These are phyloP conservation scores for Stegodyphus mimosarum DNA, from an alignment of 1,140 invertebrate species.

Conservation along the genomic window DNA sequence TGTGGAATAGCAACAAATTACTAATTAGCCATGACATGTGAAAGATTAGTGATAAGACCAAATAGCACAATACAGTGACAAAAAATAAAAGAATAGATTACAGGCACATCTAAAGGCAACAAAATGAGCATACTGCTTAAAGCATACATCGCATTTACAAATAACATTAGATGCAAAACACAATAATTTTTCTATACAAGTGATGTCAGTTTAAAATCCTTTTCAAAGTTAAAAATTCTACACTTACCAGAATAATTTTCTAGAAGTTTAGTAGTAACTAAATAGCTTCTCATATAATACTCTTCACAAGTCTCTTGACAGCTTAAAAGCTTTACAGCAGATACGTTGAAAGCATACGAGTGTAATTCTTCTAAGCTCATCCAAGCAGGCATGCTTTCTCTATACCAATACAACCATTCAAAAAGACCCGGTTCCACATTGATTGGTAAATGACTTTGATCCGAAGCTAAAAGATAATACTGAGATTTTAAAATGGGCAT, in stretches of 20 bases:
- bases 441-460: conserved; percentile 71
- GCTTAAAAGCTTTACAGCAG: conserved; percentile 69
- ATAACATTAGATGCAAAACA: too few relatives aligned
- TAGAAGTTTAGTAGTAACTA: conserved; percentile 68
- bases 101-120: too few relatives aligned
- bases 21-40: too few relatives aligned
- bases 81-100: too few relatives aligned
- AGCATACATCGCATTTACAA: too few relatives aligned
- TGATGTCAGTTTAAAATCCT: too few relatives aligned
- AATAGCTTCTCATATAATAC: conserved; percentile 76
- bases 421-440: conserved; percentile 89
- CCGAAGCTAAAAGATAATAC: conserved; percentile 62
- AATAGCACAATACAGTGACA: too few relatives aligned
- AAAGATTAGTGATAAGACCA: too few relatives aligned
- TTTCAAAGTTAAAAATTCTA: background rate
- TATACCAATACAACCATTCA: conserved; percentile 93
- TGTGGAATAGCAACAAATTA: too few relatives aligned
- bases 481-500: background rate
- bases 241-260: conserved; percentile 62
- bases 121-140: too few relatives aligned
- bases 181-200: too few relatives aligned
- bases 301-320: conserved; percentile 76
- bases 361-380: conserved; percentile 79
- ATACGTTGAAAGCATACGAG: conserved; percentile 81
- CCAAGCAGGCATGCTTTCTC: conserved; percentile 79